Percentiles rank a stretch among this genome's conserved stretches.
Evolutionary conservation across 2,888 invertebrate species (phyloP).

Genomic region (Cyrtodaria siliqua): DNA sequence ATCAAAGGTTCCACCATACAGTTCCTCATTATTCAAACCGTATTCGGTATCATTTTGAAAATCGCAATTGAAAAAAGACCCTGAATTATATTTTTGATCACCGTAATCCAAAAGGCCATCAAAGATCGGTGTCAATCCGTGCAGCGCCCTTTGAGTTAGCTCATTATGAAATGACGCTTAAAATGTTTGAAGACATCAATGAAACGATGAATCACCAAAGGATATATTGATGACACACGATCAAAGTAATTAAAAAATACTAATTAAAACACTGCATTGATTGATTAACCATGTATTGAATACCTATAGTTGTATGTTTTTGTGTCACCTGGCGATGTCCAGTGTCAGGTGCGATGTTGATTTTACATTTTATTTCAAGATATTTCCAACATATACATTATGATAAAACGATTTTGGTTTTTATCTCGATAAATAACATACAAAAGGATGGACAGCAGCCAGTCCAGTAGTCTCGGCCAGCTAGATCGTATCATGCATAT

Average conservation of each 20-base stretch:
- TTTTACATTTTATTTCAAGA: too few species aligned
- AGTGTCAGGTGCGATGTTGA: too few species aligned
- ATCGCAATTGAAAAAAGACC: constrained; percentile 52
- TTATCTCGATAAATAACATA: too few species aligned
- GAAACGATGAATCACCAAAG: neutral
- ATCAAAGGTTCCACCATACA: constrained; percentile 34
- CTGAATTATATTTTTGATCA: constrained; percentile 19
- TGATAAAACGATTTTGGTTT: too few species aligned
- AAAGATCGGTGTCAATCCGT: constrained; percentile 41
- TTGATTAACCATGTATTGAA: too few species aligned
- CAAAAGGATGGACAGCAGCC: too few species aligned
- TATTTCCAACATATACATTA: too few species aligned
- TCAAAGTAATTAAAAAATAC: neutral
- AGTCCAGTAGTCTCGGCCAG: too few species aligned
- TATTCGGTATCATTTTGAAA: constrained; percentile 53
- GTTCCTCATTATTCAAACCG: constrained; percentile 40
- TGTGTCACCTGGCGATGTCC: too few species aligned
- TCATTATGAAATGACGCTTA: too few species aligned
- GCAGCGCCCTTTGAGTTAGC: neutral
- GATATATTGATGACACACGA: neutral
- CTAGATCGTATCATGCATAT: too few species aligned
- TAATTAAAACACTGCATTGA: neutral
- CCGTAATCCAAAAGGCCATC: constrained; percentile 8
- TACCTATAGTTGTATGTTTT: too few species aligned
- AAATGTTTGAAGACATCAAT: neutral